Evolutionary conservation across 2,113 vertebrate species (phyloP).

Genomic region (Pseudopipra pipra): DNA sequence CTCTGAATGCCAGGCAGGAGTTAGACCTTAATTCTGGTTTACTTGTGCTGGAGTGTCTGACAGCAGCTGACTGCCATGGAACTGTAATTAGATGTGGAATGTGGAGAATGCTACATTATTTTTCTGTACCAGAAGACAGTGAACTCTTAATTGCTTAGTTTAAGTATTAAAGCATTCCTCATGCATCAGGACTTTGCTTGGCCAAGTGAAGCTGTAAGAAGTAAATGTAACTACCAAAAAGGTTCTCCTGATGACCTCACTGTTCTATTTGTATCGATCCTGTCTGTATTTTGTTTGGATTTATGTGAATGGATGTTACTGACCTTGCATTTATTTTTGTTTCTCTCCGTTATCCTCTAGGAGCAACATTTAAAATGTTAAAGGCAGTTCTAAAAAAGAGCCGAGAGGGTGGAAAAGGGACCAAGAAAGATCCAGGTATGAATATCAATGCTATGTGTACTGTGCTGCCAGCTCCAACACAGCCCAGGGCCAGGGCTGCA

Average conservation of each 20-base stretch:
- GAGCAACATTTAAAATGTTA: constrained; percentile 81
- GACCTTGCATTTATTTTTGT: neutral
- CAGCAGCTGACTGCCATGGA: constrained; percentile 48
- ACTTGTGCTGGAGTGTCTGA: neutral
- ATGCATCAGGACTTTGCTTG: constrained; percentile 22
- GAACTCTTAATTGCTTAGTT: constrained; percentile 75
- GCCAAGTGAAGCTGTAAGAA: neutral
- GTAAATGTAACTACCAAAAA: neutral
- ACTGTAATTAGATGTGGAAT: constrained; percentile 85
- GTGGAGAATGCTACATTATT: constrained; percentile 77
- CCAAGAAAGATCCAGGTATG: constrained; percentile 92
- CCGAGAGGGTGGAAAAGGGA: constrained; percentile 90
- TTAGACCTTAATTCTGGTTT: neutral
- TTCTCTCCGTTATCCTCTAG: constrained; percentile 47
- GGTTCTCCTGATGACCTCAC: neutral
- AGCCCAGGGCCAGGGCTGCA: neutral
- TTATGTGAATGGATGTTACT: neutral
- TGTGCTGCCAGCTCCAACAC: neutral
- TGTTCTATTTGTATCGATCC: neutral
- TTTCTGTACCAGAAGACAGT: constrained; percentile 76
- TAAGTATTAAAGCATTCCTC: constrained; percentile 70
- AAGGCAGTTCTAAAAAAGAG: constrained; percentile 97
- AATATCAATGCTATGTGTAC: neutral
- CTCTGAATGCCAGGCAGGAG: neutral
- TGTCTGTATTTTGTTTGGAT: neutral